Percentiles rank a stretch among this genome's conserved stretches.
Conservation (phyloP, 2,797 vertebrate genomes). For the Pangasius mekongensis region DNA sequence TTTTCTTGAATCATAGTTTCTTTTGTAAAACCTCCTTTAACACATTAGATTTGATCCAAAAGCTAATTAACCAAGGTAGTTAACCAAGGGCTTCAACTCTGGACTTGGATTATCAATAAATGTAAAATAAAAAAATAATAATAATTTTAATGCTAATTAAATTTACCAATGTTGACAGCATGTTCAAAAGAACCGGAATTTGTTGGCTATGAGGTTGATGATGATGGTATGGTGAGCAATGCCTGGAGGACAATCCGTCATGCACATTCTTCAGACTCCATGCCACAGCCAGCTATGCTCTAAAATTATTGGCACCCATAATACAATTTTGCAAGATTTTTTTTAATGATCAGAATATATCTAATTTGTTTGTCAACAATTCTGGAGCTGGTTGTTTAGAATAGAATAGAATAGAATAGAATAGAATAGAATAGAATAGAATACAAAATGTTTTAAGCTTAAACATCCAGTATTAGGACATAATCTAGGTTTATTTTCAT, state of each 20-base stretch:
- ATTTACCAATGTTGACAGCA: neutral
- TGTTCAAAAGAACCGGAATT: neutral
- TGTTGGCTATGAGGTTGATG: neutral
- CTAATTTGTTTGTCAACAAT: neutral
- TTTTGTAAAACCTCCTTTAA: no score
- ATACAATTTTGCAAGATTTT: neutral
- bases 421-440: neutral
- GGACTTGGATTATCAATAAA: neutral
- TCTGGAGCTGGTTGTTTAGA: neutral
- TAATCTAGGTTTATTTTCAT: neutral
- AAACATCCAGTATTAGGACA: neutral
- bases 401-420: neutral
- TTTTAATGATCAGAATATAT: neutral
- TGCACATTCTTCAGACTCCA: neutral
- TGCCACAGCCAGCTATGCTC: neutral
- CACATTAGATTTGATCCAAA: neutral
- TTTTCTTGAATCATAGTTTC: neutral
- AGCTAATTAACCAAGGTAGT: neutral
- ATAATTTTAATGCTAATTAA: neutral
- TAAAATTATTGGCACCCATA: neutral
- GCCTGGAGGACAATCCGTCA: neutral
- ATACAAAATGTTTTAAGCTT: neutral
- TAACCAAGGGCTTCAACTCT: neutral
- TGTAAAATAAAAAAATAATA: neutral
- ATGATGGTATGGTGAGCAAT: neutral